Evolutionary conservation across 2,113 vertebrate genomes (phyloP), one percentile per base, ranked within the genome.

Genomic region (Oceanodroma tethys): DNA sequence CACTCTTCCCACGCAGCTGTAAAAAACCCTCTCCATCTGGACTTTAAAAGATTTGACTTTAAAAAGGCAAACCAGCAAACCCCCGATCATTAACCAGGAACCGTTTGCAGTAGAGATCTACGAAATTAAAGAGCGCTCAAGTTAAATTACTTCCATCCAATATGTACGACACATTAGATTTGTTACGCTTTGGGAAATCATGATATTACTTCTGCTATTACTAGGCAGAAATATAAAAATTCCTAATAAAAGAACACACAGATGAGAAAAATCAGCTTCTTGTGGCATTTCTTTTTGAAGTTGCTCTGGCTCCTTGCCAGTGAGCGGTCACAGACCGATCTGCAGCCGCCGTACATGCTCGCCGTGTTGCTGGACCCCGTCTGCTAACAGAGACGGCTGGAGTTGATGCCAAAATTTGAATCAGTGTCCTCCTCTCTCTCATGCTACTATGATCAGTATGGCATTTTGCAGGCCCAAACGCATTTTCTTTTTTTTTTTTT

Each of bases 71-170:
- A 94, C 20, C 85, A 87, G 73, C 78, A 75, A 81, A 1, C 29
- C 66, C 67, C 90, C 8, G 7, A 94, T 97, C 97, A 94, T 98
- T 98, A 98, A 93, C 58, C 86, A 83, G 93, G 78, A 95, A 90
- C 82, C 83, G 34, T 84, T 95, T 94, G 93, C 97, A 97, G 91
- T 30, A 90, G 93, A 95, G 90, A 96, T 93, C 91, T 91, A 78
- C 90, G 97, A 97, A 97, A 98, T 98, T 97, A 97, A 97, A 98
- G 96, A 93, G 52, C 10, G 7, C 92, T 98, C 58, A 3, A 95
- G 92, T 96, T 97, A 97, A 95, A 98, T 98, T 96, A 76, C 89
- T 97, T 97, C 98, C 97, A 98, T 97, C 83, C 96, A 97, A 92
- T 93, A 88, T 82, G 63, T 79, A 78, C 26, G 48, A 89, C 96